Percentiles rank a stretch among this genome's conserved stretches.
These are phyloP conservation scores for Sycobia sp. DNA, from an alignment of 1,140 invertebrate species.

Conservation along the genomic window DNA sequence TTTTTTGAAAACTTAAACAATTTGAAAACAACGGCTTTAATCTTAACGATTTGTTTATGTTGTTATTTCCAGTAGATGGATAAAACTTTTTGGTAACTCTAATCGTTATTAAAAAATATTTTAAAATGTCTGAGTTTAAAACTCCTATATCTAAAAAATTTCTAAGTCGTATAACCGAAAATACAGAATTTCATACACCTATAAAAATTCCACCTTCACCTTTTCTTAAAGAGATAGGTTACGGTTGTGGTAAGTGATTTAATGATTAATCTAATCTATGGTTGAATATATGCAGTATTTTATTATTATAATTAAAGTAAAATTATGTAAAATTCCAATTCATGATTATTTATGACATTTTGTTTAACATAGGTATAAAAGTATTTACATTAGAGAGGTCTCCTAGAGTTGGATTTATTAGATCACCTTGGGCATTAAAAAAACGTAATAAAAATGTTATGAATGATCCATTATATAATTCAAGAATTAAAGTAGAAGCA, in stretches of 20 bases:
- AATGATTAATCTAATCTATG: constrained; percentile 24
- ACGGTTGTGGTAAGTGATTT: constrained; percentile 71
- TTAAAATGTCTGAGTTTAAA: constrained; percentile 51
- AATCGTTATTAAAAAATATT: too few species aligned
- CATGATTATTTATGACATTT: neutral
- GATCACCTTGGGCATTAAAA: constrained; percentile 85
- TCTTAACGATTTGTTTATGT: too few species aligned
- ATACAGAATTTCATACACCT: constrained; percentile 48
- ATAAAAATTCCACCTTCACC: constrained; percentile 72
- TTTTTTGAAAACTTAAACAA: too few species aligned
- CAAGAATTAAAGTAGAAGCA: constrained; percentile 74
- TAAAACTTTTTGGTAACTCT: too few species aligned
- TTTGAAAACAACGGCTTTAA: too few species aligned
- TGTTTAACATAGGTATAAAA: constrained; percentile 66
- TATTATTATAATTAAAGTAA: constrained; percentile 15
- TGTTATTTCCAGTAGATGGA: too few species aligned
- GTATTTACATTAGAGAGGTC: constrained; percentile 78
- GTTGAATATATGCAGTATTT: constrained; percentile 23
- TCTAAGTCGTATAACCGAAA: constrained; percentile 39
- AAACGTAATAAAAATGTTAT: constrained; percentile 64
- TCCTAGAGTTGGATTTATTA: constrained; percentile 66
- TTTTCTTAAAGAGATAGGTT: constrained; percentile 71
- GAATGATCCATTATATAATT: constrained; percentile 52
- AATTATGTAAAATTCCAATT: neutral
- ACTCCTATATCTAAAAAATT: constrained; percentile 46